Evolutionary conservation across 2,888 invertebrate genomes (phyloP), one percentile per base, ranked within the genome.

Genomic region (Leptopilina myrica): DNA sequence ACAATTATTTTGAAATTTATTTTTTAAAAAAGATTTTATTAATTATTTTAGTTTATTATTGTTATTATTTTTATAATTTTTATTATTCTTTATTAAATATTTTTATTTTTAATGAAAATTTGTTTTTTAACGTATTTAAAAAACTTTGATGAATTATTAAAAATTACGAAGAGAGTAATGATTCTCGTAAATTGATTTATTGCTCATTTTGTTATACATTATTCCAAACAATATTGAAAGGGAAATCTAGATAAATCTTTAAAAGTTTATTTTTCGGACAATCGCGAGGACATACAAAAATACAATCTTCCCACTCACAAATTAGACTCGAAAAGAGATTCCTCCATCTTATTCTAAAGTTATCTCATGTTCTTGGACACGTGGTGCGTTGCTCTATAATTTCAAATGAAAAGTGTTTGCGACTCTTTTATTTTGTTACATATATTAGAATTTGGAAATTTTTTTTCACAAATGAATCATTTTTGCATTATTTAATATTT

Each of bases 231-330:
- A 12, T 53, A 67, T 67, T 59, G n/a, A 62, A 49, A 3, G n/a
- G 79, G 49, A 80, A 78, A 80, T 46, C 11, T 64, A n/a, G 76
- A 76, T 64, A 65, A 59, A 49, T 76, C 67, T 84, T 85, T 86
- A 88, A 84, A 85, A 83, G 49, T 86, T 84, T 85, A 85, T 86
- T 87, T 87, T 85, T 87, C 85, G 86, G 83, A 80, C 83, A 88
- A 88, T 86, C 84, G 85, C 83, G 87, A 87, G 87, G 87, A 84
- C 83, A 85, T 83, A 88, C 87, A 83, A 86, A 90, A 91, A 91
- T 91, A 91, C 90, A 88, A 87, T 88, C 91, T 90, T 91, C 91
- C 91, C 91, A 91, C 91, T 91, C 91, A 86, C 86, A 88, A 88
- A 90, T 88, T 86, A 87, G 85, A 87, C 82, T 88, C 90, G 90